Evolutionary conservation across 2,888 invertebrate species (phyloP).

Genomic region (Flabesymbios commensalis): DNA sequence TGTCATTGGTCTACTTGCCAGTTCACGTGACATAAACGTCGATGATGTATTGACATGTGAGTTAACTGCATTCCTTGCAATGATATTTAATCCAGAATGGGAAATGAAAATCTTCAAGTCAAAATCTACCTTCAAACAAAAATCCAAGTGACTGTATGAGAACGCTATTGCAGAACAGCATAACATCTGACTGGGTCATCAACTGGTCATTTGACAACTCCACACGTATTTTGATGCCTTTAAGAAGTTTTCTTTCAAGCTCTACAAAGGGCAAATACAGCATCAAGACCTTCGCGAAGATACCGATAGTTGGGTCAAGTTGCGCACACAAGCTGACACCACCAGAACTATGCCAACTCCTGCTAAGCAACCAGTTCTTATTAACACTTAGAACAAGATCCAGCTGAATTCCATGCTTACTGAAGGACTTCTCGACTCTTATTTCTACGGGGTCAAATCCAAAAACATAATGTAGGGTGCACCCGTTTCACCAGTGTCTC

Average conservation of each 20-base stretch:
- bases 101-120: conserved; percentile 5
- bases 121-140: conserved; percentile 9
- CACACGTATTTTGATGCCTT: conserved; percentile 9
- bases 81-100: conserved; percentile 18
- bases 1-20: conserved; percentile 16
- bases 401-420: conserved; percentile 10
- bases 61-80: conserved; percentile 19
- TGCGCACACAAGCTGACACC: conserved; percentile 3
- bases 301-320: conserved; percentile 6
- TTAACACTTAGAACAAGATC: conserved; percentile 11
- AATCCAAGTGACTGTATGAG: conserved; percentile 12
- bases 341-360: conserved; percentile 5
- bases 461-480: too few species aligned
- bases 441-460: too few species aligned
- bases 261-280: conserved; percentile 3
- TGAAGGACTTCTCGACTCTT: conserved; percentile 4
- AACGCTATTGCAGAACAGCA: conserved; percentile 3
- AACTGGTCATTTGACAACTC: conserved; percentile 8
- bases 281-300: neutral
- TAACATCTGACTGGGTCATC: conserved; percentile 7
- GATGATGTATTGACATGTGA: conserved; percentile 17
- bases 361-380: conserved; percentile 4
- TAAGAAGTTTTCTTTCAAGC: conserved; percentile 5
- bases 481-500: too few species aligned
- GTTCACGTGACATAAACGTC: conserved; percentile 8